These are phyloP conservation scores for Tinea trinotella DNA, from an alignment of 2,888 invertebrate species.

Conservation along the genomic window DNA sequence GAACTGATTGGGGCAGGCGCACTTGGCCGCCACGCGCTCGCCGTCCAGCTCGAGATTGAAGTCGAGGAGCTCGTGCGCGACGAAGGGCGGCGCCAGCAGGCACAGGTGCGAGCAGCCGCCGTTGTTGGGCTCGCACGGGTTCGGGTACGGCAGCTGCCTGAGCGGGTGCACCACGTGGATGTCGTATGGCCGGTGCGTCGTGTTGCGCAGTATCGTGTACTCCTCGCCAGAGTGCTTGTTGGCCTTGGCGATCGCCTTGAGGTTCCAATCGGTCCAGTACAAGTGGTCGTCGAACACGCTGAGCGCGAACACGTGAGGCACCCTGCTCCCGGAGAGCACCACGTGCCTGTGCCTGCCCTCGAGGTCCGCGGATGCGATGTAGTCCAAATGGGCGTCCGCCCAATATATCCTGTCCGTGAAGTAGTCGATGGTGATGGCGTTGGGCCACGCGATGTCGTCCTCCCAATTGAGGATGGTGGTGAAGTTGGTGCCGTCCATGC, in stretches of 20 bases:
- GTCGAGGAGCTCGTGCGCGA: conserved; percentile 82
- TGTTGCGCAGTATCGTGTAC: conserved; percentile 83
- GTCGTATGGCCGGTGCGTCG: conserved; percentile 96
- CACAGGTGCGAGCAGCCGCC: conserved; percentile 98
- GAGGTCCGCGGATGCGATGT: conserved; percentile 94
- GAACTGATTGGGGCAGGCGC: conserved; percentile 97
- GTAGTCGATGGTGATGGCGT: conserved; percentile 96
- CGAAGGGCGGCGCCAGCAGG: conserved; percentile 87
- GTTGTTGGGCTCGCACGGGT: conserved; percentile 94
- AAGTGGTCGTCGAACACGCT: conserved; percentile 93
- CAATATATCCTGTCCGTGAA: conserved; percentile 96
- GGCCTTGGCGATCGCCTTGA: conserved; percentile 91
- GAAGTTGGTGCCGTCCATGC: conserved; percentile 96
- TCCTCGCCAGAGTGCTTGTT: conserved; percentile 92
- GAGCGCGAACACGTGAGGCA: conserved; percentile 97
- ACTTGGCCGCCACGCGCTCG: conserved; percentile 85
- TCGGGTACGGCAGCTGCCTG: conserved; percentile 85
- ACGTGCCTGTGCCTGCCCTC: conserved; percentile 91
- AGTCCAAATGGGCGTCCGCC: conserved; percentile 98
- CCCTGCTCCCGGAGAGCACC: conserved; percentile 82
- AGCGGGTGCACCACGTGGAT: conserved; percentile 93
- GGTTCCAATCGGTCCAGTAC: conserved; percentile 99
- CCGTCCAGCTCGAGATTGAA: conserved; percentile 85
- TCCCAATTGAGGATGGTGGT: conserved; percentile 92
- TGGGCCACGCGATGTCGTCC: conserved; percentile 98